phyloP scores from a whole-genome alignment of 2,113 vertebrate genomes.

The Genyomyrus donnyi region DNA sequence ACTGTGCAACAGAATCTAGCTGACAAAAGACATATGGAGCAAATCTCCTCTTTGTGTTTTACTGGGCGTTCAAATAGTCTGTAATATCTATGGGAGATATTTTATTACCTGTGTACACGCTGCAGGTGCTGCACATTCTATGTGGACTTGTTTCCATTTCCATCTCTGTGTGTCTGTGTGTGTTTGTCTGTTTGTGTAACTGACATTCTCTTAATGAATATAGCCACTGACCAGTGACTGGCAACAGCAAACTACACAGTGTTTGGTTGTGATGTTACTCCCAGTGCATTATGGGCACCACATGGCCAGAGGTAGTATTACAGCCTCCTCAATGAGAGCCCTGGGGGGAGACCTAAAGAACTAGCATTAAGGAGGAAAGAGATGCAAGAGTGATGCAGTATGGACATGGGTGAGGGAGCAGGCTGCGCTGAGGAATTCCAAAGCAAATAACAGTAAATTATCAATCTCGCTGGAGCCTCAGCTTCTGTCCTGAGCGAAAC shows the following conservation, averaged over 20 bases:
- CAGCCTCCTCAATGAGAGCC: background rate
- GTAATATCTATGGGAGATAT: constrained; percentile 46
- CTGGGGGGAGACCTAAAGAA: constrained; percentile 1
- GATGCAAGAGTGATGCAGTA: constrained; percentile 29
- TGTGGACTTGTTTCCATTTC: constrained; percentile 14
- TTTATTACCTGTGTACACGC: constrained; percentile 10
- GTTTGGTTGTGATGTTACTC: background rate
- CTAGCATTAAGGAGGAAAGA: constrained; percentile 14
- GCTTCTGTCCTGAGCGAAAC: constrained; percentile 42
- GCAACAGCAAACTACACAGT: background rate
- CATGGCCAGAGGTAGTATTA: background rate
- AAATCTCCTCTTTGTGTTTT: constrained; percentile 31
- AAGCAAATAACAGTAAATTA: constrained; percentile 59
- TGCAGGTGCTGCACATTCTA: constrained; percentile 13
- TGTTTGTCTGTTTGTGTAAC: background rate
- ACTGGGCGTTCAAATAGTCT: constrained; percentile 36
- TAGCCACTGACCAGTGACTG: background rate
- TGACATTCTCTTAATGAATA: background rate
- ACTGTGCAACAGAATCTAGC: constrained; percentile 38
- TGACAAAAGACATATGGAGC: constrained; percentile 58
- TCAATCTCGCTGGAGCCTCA: constrained; percentile 40
- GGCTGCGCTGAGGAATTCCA: constrained; percentile 18
- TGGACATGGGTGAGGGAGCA: constrained; percentile 32
- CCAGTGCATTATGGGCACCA: background rate
- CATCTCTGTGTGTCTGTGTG: background rate